Base-by-base conservation (phyloP, 37 sponge, comb jelly and placozoan species). In the Cladorhizidae sp. region DNA sequence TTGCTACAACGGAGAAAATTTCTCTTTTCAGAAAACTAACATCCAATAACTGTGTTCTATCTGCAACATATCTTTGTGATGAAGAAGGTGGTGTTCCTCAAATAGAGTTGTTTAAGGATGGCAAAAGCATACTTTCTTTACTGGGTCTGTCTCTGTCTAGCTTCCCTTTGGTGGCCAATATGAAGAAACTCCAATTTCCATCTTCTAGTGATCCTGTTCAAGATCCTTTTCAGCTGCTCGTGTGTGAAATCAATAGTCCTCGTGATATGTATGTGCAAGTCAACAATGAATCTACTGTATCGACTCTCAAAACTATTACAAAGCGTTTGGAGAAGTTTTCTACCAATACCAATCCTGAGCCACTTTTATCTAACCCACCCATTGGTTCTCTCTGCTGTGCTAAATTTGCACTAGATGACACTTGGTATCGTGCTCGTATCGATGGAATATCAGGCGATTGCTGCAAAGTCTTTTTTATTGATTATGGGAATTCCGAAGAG, bases 371-470 rank as follows among this genome's bases (percentile, higher is more conserved):
- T n/a, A 63, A 62, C 1, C 84, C 77, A 21, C 57, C 40, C 28
- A 14, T 77, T 41, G 89, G 79, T 32, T 42, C 39, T 41, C 74
- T 90, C 15, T 90, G 87, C 43, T 61, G 75, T 73, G 83, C 87
- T 40, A 71, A 67, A 73, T 90, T 78, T 57, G 55, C 78, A 23
- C 70, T 76, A 37, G 91, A 90, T 77, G 67, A 61, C 0, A 29
- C 17, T 15, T 90, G 91, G 91, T 90, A 90, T 42, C 41, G 91
- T 1, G 91, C 87, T 12, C 0, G 70, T 22, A 69, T 86, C 0
- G 39, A 64, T 40, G 43, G 43, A 5, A 17, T 80, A 29, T 3
- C 14, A 17, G 43, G 59, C 21, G n/a, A 22, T 15, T 51, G 3
- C 36, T 32, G 28, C 29, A 26, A 42, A 56, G 83, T 81, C 22